Base-by-base conservation (phyloP, 2,113 vertebrate species). In the Orthonyx spaldingii region DNA sequence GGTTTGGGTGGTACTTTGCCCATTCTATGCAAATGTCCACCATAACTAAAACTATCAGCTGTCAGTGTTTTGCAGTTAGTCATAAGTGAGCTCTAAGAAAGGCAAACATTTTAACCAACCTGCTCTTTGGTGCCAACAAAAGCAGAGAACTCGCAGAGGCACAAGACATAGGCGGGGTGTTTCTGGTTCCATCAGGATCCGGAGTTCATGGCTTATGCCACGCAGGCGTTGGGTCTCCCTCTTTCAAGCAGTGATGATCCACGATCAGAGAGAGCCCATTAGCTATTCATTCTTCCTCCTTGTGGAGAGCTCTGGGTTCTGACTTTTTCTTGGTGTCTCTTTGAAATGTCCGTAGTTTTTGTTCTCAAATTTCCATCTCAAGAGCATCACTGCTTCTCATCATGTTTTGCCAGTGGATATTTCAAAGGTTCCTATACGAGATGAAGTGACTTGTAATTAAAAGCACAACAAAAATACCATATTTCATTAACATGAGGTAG, bases 151-250 rank as follows among this genome's bases (percentile, higher is more conserved):
- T 84, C 33, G 5, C 56, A 78, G 56, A 70, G 27, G 32, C 30
- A 37, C 14, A 49, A 47, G n/a, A 19, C 0, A 0, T 17, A 21
- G 19, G 24, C n/a, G 75, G n/a, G 18, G 14, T 47, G 14, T 30
- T 37, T 20, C 61, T 44, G 10, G 15, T 46, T 84, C 65, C 53
- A 46, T 16, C 13, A 79, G 33, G 35, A 39, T 71, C 20, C 32
- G 52, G 63, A 59, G 33, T 7, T 72, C 39, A 65, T 23, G 23
- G 18, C 16, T 84, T 18, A 23, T 12, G 23, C 53, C 49, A 16
- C 4, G 16, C 33, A 59, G 35, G 33, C 61, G 47, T 2, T 52
- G 11, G 37, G 32, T 57, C n/a, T 74, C 30, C 32, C 57, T 12
- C 5, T 2, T 52, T 35, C 50, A 65, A 78, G 24, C 3, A 3